Percentiles rank a stretch among this genome's conserved stretches.
phyloP scores from a whole-genome alignment of 2,888 invertebrate genomes.

The Epinotia nisella region DNA sequence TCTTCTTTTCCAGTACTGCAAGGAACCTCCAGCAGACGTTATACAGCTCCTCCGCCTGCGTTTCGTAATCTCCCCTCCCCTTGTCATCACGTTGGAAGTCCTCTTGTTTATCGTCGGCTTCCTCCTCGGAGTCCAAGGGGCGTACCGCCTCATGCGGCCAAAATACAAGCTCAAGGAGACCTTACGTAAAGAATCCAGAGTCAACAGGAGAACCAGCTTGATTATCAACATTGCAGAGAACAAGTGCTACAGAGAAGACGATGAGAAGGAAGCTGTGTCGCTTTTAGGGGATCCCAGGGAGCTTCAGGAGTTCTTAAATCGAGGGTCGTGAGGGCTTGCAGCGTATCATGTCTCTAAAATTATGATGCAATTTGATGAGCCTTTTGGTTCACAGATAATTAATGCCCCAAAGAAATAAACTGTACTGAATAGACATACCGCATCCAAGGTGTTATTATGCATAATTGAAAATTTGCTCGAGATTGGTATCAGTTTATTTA shows the following conservation, averaged over 20 bases:
- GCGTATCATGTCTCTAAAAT: background rate
- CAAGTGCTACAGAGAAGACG: slow-evolving; percentile 61
- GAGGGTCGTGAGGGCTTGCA: slow-evolving; percentile 48
- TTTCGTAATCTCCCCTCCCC: slow-evolving; percentile 79
- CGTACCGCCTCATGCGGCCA: slow-evolving; percentile 67
- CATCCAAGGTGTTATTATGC: background rate
- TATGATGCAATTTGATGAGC: background rate
- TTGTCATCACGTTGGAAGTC: slow-evolving; percentile 76
- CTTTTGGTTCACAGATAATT: background rate
- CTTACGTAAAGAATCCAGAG: slow-evolving; percentile 48
- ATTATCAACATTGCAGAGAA: slow-evolving; percentile 63
- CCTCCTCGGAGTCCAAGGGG: slow-evolving; percentile 71
- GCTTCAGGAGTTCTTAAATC: slow-evolving; percentile 59
- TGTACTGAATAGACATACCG: background rate
- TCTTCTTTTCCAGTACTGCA: slow-evolving; percentile 65
- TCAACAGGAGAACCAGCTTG: slow-evolving; percentile 51
- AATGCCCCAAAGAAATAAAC: background rate
- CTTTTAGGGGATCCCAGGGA: slow-evolving; percentile 66
- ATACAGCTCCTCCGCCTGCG: slow-evolving; percentile 74
- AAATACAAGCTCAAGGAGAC: slow-evolving; percentile 63
- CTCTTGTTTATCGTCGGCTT: slow-evolving; percentile 76
- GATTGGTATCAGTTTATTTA: background rate
- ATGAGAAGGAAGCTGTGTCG: slow-evolving; percentile 70
- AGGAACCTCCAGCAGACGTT: slow-evolving; percentile 72
- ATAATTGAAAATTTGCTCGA: background rate